Evolutionary conservation across 1,140 invertebrate species (phyloP).

Genomic region (Neocloeon triangulifer): DNA sequence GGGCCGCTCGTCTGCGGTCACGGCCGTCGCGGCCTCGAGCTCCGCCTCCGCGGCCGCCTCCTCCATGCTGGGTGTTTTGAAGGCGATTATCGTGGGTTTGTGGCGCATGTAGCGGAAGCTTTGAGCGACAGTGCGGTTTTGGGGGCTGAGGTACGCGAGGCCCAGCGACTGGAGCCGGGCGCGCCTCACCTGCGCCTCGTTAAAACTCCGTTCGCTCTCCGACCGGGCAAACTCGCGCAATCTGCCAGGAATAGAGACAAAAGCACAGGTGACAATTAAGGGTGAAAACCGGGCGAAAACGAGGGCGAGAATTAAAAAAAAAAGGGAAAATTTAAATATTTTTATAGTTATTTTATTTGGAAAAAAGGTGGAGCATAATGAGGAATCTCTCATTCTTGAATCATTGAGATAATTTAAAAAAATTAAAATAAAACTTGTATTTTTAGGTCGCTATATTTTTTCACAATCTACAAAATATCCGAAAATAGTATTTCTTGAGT

Average conservation of each 20-base stretch:
- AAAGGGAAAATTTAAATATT: no score
- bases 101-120: constrained; percentile 68
- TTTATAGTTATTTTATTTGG: no score
- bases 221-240: constrained; percentile 45
- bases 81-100: constrained; percentile 67
- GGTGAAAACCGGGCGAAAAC: no score
- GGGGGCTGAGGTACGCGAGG: constrained; percentile 42
- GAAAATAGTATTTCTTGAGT: no score
- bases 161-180: constrained; percentile 38
- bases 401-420: no score
- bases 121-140: constrained; percentile 52
- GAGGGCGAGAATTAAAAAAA: no score
- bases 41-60: constrained; percentile 14
- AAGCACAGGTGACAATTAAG: no score
- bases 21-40: neutral
- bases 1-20: neutral
- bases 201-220: constrained; percentile 52
- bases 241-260: constrained; percentile 20
- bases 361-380: no score
- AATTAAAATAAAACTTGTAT: no score
- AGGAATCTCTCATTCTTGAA: no score
- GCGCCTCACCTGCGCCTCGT: constrained; percentile 35
- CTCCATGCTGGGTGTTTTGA: constrained; percentile 40
- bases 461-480: no score
- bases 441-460: no score